Evolutionary conservation across 30 jellyfish, hydroid and myxozoan species (phyloP).

Genomic region (Turritopsis rubra): DNA sequence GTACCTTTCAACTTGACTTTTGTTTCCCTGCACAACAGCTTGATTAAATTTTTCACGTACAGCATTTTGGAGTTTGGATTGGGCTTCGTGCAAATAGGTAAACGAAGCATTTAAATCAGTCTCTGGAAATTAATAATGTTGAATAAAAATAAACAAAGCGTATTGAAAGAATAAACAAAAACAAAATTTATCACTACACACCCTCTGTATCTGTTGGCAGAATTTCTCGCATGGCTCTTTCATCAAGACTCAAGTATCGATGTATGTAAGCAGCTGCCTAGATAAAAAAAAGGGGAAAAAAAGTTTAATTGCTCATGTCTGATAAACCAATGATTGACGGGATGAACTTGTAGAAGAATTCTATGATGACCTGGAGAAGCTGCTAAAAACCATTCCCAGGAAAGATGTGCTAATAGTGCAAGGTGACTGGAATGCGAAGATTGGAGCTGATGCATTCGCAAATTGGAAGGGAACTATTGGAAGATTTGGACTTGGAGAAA

Average conservation of each 20-base stretch:
- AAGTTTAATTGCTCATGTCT: neutral
- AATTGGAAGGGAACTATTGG: no score
- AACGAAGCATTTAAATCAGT: slow-evolving; percentile 87
- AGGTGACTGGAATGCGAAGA: no score
- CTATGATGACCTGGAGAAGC: no score
- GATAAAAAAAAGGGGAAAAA: neutral
- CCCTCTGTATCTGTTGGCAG: slow-evolving; percentile 95
- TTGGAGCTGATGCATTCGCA: no score
- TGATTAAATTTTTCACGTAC: slow-evolving; percentile 68
- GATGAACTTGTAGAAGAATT: no score
- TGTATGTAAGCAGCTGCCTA: slow-evolving; percentile 96
- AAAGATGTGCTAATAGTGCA: no score
- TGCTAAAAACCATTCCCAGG: no score
- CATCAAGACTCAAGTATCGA: slow-evolving; percentile 90
- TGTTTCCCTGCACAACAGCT: slow-evolving; percentile 48
- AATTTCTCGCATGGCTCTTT: slow-evolving; percentile 90
- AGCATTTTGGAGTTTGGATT: slow-evolving; percentile 53
- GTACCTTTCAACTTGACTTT: slow-evolving; percentile 78
- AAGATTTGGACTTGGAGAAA: no score
- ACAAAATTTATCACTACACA: neutral
- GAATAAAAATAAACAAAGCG: neutral
- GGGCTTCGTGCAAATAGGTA: slow-evolving; percentile 88
- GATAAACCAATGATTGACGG: no score
- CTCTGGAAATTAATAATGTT: slow-evolving; percentile 29
- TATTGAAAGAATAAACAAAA: neutral